Evolutionary conservation across 2,797 vertebrate species (phyloP).

Genomic region (Nothura maculosa): DNA sequence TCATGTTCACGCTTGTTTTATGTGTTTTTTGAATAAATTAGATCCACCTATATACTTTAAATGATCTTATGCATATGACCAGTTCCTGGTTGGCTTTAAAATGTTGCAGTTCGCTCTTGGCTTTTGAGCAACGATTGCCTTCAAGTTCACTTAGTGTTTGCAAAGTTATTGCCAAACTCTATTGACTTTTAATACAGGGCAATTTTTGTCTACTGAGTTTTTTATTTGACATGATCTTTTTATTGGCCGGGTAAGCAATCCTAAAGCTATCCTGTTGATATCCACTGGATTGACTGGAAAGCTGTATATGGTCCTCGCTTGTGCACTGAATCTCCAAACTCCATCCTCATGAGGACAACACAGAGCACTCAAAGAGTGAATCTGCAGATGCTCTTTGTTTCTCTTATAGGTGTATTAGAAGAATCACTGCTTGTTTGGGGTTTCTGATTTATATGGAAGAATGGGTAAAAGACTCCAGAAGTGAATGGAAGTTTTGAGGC

Average conservation of each 20-base stretch:
- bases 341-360: not conserved
- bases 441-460: not conserved
- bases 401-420: not conserved
- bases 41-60: not conserved
- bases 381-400: not conserved
- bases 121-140: not conserved
- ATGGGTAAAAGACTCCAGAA: not conserved
- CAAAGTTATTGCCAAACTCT: not conserved
- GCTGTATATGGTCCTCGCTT: not conserved
- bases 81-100: not conserved
- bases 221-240: not conserved
- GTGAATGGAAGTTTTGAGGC: not conserved
- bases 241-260: not conserved
- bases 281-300: not conserved
- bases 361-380: not conserved
- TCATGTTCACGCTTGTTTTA: not conserved
- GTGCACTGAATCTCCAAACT: not conserved
- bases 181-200: too few relatives aligned
- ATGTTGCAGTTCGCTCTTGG: not conserved
- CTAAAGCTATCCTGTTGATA: not conserved
- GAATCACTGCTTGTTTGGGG: not conserved
- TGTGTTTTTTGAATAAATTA: not conserved
- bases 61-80: not conserved
- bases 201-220: not conserved
- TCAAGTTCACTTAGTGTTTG: not conserved